Evolutionary conservation across 2,113 vertebrate genomes (phyloP).

Genomic region (Pitta sordida): DNA sequence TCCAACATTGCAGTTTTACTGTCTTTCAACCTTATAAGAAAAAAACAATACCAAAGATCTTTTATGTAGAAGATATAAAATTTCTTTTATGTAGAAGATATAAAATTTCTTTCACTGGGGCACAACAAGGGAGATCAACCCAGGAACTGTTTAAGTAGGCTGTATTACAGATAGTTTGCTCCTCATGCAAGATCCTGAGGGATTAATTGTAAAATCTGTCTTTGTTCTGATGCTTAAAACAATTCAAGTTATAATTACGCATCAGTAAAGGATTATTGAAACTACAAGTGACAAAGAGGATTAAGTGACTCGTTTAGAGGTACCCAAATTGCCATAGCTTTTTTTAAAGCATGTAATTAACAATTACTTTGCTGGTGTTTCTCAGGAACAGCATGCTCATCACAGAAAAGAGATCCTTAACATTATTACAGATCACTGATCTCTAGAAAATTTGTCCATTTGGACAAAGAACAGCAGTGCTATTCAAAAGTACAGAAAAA

Average conservation of each 20-base stretch:
- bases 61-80: neutral
- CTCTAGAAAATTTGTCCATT: neutral
- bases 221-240: neutral
- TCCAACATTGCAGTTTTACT: neutral
- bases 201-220: constrained; percentile 11
- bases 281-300: constrained; percentile 17
- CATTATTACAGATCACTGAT: neutral
- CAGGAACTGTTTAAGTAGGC: neutral
- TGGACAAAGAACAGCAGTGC: neutral
- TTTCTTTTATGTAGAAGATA: neutral
- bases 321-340: neutral
- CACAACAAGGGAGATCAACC: neutral
- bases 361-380: neutral
- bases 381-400: neutral
- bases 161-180: neutral
- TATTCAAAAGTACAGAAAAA: neutral
- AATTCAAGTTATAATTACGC: neutral
- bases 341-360: neutral
- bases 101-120: neutral
- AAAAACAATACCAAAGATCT: neutral
- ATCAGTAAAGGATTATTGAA: constrained; percentile 14
- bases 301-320: constrained; percentile 24
- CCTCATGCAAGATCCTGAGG: neutral
- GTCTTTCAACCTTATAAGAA: neutral
- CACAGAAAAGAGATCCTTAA: neutral